A percentile compares a stretch with the other conserved stretches of the same genome.
Evolutionary conservation across 2,797 vertebrate genomes (phyloP).

Genomic region (Sebastiscus tertius): DNA sequence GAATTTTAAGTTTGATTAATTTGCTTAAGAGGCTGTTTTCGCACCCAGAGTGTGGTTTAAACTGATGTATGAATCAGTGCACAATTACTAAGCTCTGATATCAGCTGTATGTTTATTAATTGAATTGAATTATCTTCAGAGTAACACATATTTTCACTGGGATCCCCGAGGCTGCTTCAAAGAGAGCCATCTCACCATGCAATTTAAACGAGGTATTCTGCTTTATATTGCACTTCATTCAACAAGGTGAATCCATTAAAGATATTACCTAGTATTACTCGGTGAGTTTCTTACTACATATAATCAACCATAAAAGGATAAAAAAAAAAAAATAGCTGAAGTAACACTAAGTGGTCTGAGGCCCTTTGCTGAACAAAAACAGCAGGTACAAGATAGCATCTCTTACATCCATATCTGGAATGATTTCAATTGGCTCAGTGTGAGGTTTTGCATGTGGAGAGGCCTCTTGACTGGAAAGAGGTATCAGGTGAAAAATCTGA

Average conservation of each 20-base stretch:
- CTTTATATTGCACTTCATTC: background rate
- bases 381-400: background rate
- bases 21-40: background rate
- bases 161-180: background rate
- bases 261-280: background rate
- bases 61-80: background rate
- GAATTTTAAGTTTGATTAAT: background rate
- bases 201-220: background rate
- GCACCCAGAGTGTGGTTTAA: background rate
- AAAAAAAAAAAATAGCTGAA: background rate
- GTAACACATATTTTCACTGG: background rate
- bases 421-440: background rate
- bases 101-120: background rate
- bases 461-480: constrained; percentile 9
- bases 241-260: background rate
- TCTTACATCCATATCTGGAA: background rate
- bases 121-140: background rate
- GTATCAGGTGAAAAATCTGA: constrained; percentile 35
- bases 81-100: background rate
- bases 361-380: background rate
- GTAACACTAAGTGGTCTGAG: background rate
- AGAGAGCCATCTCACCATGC: background rate
- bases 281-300: background rate
- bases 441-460: constrained; percentile 59
- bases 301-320: background rate